These are phyloP conservation scores for Nothocercus nigrocapillus DNA, from an alignment of 2,113 vertebrate species.

Conservation along the genomic window DNA sequence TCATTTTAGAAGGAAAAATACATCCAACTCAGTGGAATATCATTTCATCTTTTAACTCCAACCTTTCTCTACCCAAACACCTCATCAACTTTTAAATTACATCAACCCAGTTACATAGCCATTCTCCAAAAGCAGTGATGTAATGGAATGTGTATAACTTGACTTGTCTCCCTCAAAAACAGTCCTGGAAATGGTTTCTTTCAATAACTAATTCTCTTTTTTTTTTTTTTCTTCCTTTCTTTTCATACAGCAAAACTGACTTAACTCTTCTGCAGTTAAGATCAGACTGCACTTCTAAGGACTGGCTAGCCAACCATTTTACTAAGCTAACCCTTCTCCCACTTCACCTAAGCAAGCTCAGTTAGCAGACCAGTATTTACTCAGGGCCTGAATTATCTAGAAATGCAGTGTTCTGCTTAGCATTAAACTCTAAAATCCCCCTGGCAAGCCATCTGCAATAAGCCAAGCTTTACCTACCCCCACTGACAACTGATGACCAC, in stretches of 20 bases:
- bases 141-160: background rate
- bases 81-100: background rate
- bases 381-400: constrained; percentile 5
- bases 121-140: background rate
- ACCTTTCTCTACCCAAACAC: background rate
- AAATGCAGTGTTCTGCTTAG: background rate
- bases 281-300: background rate
- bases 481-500: constrained; percentile 98
- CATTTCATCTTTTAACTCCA: background rate
- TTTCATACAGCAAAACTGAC: background rate
- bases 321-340: constrained; percentile 6
- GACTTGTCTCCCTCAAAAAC: background rate
- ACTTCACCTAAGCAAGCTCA: background rate
- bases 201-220: background rate
- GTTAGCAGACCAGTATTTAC: background rate
- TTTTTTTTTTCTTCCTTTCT: background rate
- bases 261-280: background rate
- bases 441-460: constrained; percentile 57
- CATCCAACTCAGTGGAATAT: background rate
- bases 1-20: background rate
- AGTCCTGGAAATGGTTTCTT: background rate
- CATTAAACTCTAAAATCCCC: constrained; percentile 25
- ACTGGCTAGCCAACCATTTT: background rate
- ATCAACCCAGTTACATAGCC: background rate
- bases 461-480: constrained; percentile 83